Evolutionary conservation across 2,113 vertebrate species (phyloP).

Genomic region (Petromus typicus): DNA sequence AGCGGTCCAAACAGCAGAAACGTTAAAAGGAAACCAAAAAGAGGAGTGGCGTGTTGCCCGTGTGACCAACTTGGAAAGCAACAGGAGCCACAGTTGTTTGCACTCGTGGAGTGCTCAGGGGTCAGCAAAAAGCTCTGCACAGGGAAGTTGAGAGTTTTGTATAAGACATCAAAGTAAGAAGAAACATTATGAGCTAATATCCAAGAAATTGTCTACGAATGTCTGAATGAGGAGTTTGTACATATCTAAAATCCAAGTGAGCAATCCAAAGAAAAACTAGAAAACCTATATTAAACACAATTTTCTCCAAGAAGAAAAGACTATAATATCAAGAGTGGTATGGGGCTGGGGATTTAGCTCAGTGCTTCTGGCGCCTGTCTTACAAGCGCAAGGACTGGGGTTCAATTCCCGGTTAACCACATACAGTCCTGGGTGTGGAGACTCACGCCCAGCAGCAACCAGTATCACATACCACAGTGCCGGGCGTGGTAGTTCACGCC

Average conservation of each 20-base stretch:
- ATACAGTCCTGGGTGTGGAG: no score
- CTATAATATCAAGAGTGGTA: no score
- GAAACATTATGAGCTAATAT: not conserved
- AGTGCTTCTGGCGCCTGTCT: no score
- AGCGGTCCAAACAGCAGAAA: not conserved
- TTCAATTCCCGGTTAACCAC: no score
- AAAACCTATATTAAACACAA: no score
- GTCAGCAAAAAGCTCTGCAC: not conserved
- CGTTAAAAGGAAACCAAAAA: not conserved
- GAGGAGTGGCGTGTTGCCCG: not conserved
- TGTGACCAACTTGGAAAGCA: slow-evolving; percentile 17
- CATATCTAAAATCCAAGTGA: slow-evolving; percentile 33
- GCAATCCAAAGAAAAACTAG: slow-evolving; percentile 10
- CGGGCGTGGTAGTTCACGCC: no score
- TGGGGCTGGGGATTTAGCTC: no score
- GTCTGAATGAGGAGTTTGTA: slow-evolving; percentile 22
- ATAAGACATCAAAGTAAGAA: not conserved
- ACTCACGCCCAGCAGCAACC: no score
- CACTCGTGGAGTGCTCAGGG: not conserved
- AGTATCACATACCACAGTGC: no score
- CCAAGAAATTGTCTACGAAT: slow-evolving; percentile 31
- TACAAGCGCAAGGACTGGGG: no score
- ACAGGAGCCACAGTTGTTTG: not conserved
- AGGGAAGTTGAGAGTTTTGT: not conserved
- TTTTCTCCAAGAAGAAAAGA: no score